Base-by-base conservation (phyloP, 2,888 invertebrate species). In the Drosophila subsilvestris region DNA sequence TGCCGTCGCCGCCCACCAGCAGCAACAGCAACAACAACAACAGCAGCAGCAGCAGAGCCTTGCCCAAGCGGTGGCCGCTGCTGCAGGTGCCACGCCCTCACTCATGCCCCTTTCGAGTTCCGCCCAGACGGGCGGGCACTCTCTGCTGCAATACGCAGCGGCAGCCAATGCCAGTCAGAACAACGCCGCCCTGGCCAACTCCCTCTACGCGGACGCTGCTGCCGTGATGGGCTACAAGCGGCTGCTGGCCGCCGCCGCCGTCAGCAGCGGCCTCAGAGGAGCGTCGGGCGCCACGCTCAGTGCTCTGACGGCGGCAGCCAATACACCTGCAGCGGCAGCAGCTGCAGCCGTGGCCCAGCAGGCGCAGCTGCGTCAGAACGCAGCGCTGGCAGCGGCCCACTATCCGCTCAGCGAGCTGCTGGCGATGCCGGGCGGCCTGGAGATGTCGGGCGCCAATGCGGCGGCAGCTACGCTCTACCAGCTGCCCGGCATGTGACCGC, bases 321-420 rank as follows among this genome's bases (percentile, higher is more conserved):
- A 43, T 25, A 54, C 48, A 1, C 60, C 86, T 1, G 74, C 79
- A 4, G 68, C 79, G 4, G 80, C 90, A 56, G 76, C 87, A 22
- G 76, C 76, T 29, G 92, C 93, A 75, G 79, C 80, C 5, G 82
- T 79, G 91, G 82, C 78, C 50, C 90, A 86, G 50, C 88, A 84
- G 66, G 78, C 80, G 90, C 93, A 88, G 9, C 20, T 84, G 45
- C 87, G 87, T 3, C 87, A 87, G 29, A 74, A 89, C 74, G 77
- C 90, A 49, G 78, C 79, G 42, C 91, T 93, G 80, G 72, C 80
- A 70, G 76, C 89, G 92, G 90, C 95, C 93, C 91, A 93, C 51
- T 95, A 95, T 91, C 95, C 94, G 68, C 94, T 95, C 93, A 94
- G 94, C 90, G 95, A 95, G 90, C 92, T 95, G 76, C 93, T 97